These are phyloP conservation scores for Montifringilla adamsi DNA, from an alignment of 2,113 vertebrate species.

Conservation along the genomic window DNA sequence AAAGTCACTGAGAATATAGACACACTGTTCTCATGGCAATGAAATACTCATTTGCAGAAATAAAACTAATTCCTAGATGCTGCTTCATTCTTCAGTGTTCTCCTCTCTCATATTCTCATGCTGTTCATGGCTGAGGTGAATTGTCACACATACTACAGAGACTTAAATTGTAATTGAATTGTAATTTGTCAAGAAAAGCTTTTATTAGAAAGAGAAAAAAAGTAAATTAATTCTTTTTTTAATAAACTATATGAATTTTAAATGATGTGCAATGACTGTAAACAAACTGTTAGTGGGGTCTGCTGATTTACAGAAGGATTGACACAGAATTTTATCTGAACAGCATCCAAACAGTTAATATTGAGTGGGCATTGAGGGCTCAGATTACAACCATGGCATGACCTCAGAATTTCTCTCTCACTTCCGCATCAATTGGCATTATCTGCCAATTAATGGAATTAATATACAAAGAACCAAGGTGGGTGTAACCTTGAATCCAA, in stretches of 20 bases:
- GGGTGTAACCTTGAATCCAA: background rate
- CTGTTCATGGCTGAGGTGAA: background rate
- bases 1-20: background rate
- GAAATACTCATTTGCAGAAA: background rate
- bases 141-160: background rate
- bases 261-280: background rate
- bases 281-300: background rate
- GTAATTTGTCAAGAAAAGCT: background rate
- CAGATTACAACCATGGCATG: background rate
- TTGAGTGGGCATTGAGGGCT: background rate
- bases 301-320: background rate
- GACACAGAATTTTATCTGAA: background rate
- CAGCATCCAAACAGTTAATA: background rate
- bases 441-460: background rate
- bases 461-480: background rate
- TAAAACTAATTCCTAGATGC: background rate
- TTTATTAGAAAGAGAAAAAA: background rate
- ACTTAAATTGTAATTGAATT: background rate
- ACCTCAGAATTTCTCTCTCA: background rate
- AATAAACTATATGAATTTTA: background rate
- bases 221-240: background rate
- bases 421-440: background rate
- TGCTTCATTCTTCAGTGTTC: background rate
- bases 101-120: background rate
- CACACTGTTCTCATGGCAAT: background rate